Base-by-base conservation (phyloP, 2,113 vertebrate genomes). In the Sphyrna mokarran region DNA sequence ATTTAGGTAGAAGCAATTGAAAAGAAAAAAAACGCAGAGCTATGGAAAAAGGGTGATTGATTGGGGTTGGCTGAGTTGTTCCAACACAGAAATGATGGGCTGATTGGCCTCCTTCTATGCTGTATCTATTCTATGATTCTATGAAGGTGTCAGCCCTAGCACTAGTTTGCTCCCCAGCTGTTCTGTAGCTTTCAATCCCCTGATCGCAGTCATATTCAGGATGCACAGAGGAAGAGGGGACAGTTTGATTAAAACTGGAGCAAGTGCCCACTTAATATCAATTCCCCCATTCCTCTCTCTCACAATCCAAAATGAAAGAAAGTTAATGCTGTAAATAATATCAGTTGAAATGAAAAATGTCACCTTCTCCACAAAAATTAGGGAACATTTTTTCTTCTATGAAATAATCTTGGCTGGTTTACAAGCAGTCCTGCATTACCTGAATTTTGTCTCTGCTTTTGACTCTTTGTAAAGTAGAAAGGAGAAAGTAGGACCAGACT, bases 401-500 rank as follows among this genome's bases (percentile, higher is more conserved):
- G 7, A 63, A 43, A 68, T 93, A 37, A 93, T 93, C 70, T 72
- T 76, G 94, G 69, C 69, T 72, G 89, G 66, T 93, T 33, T 66
- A 58, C 63, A 93, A 68, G 61, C 66, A 3, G n/a, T 63, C 89
- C 61, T 93, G 33, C 29, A 18, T 37, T 93, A 63, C 89, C 89
- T 66, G 61, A 66, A 14, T 93, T 93, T 66, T 40, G 89, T 93
- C 89, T 93, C 61, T 66, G 89, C 61, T 93, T 63, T 93, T 18
- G n/a, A 93, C 89, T 29, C 69, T 90, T 90, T 95, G 94, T 48
- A 76, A 95, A 7, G 69, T 93, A 37, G 66, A 94, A 95, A 95
- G 69, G 69, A 76, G 37, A 95, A 72, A 69, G 94, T 95, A 33
- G 94, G 68, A 33, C 48, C 40, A 18, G 69, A 95, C 94, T 72